Percentiles rank a stretch among this genome's conserved stretches.
Evolutionary conservation across 2,113 vertebrate species (phyloP).

Genomic region (Noctilio leporinus): DNA sequence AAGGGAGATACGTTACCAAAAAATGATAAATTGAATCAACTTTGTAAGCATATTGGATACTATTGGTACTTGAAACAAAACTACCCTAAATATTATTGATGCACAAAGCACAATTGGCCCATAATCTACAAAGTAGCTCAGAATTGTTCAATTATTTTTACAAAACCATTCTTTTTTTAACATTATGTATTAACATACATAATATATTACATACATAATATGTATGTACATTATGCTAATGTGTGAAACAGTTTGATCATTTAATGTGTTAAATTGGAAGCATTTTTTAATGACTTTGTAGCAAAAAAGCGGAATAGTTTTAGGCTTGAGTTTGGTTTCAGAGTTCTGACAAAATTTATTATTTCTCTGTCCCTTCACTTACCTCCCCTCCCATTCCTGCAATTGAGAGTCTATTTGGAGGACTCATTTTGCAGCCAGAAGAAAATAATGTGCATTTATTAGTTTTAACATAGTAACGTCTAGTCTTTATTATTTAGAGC

Average conservation of each 20-base stretch:
- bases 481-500: constrained; percentile 55
- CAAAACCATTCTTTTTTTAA: background rate
- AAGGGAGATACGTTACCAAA: background rate
- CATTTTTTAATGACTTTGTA: constrained; percentile 26
- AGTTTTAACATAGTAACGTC: background rate
- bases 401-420: background rate
- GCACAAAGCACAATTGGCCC: background rate
- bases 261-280: background rate
- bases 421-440: background rate
- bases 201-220: no score
- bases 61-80: background rate
- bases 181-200: no score
- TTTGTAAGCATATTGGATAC: background rate
- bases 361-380: background rate
- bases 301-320: background rate
- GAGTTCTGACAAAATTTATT: background rate
- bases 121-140: background rate
- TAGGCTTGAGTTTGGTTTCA: background rate
- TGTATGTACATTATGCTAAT: background rate
- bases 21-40: background rate
- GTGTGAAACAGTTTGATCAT: background rate
- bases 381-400: background rate
- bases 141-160: background rate
- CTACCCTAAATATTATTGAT: background rate
- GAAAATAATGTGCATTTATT: background rate